A percentile compares a stretch with the other conserved stretches of the same genome.
Conservation (phyloP, 1,140 invertebrate genomes). For the Marisa cornuarietis region DNA sequence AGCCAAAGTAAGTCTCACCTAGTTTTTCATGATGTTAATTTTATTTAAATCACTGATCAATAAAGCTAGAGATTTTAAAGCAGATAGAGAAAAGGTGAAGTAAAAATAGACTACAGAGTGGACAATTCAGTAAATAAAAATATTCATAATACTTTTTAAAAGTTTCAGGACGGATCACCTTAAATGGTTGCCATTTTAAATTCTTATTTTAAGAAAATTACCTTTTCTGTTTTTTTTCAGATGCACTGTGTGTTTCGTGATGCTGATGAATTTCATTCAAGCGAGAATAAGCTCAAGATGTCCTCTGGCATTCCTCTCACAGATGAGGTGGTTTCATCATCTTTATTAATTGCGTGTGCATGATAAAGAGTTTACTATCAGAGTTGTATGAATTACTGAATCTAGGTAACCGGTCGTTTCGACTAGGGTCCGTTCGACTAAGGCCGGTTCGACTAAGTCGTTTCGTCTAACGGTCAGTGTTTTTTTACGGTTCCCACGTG, state of each 20-base stretch:
- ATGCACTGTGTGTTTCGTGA: slow-evolving; percentile 50
- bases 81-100: neutral
- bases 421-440: too few species aligned
- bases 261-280: slow-evolving; percentile 60
- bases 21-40: neutral
- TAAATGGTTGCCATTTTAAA: neutral
- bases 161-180: neutral
- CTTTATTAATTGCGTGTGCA: neutral
- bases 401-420: too few species aligned
- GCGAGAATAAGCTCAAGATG: slow-evolving; percentile 57
- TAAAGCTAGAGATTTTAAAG: neutral
- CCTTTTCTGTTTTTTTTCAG: slow-evolving; percentile 27
- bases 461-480: too few species aligned
- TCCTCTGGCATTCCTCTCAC: slow-evolving; percentile 50
- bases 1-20: slow-evolving; percentile 28
- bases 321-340: slow-evolving; percentile 43
- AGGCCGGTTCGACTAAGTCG: too few species aligned
- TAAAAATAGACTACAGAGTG: too few species aligned
- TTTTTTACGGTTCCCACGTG: too few species aligned
- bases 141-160: neutral
- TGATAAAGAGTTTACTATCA: neutral
- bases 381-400: neutral
- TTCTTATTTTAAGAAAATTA: neutral
- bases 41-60: neutral
- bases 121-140: too few species aligned